phyloP scores from a whole-genome alignment of 1,140 invertebrate genomes.

The Ctenoplectra terminalis region DNA sequence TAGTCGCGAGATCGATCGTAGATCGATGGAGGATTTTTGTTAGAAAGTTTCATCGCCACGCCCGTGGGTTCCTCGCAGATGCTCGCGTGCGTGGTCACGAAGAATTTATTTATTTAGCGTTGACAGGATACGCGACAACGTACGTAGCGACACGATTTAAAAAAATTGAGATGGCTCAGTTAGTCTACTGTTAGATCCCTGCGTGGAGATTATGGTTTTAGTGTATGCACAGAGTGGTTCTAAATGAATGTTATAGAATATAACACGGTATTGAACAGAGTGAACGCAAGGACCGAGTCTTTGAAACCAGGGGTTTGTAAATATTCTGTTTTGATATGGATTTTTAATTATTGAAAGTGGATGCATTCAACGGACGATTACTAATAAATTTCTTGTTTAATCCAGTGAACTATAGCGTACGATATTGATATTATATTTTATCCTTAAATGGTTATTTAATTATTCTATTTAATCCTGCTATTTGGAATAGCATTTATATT shows the following conservation, averaged over 20 bases:
- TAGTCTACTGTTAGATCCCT: constrained; percentile 41
- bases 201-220: constrained; percentile 44
- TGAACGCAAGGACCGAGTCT: not conserved
- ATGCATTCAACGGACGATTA: too few relatives aligned
- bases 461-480: too few relatives aligned
- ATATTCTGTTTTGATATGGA: too few relatives aligned
- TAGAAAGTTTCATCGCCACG: constrained; percentile 40
- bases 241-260: not conserved
- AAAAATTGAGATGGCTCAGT: constrained; percentile 48
- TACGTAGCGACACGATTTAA: constrained; percentile 44
- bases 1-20: constrained; percentile 5
- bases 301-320: too few relatives aligned
- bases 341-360: too few relatives aligned
- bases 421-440: too few relatives aligned
- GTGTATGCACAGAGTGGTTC: constrained; percentile 2
- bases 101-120: too few relatives aligned
- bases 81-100: constrained; percentile 3
- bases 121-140: constrained; percentile 26
- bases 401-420: too few relatives aligned
- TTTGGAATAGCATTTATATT: too few relatives aligned
- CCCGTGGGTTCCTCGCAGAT: constrained; percentile 35
- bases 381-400: too few relatives aligned
- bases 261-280: not conserved
- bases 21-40: constrained; percentile 43
- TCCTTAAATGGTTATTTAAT: too few relatives aligned